Percentiles rank a stretch among this genome's conserved stretches.
Evolutionary conservation across 2,797 vertebrate species (phyloP).

Genomic region (Harpagifer antarcticus): DNA sequence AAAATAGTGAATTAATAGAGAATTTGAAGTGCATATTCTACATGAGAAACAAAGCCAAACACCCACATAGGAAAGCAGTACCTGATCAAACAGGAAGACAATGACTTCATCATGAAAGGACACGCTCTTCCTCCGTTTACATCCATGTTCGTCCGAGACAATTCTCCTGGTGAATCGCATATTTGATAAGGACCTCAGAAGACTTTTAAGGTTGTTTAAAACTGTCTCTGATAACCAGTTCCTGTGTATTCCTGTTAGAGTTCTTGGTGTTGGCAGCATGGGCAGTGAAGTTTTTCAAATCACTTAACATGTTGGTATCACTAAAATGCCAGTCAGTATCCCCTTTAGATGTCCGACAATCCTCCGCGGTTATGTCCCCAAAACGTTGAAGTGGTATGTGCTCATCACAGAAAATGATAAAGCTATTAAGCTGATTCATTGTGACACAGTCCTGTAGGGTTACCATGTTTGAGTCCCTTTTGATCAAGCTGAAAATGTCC

Average conservation of each 20-base stretch:
- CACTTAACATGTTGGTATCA: constrained; percentile 9
- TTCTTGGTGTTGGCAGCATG: neutral
- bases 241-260: constrained; percentile 7
- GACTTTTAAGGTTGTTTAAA: constrained; percentile 14
- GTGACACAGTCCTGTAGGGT: constrained; percentile 76
- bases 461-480: constrained; percentile 20
- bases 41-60: neutral
- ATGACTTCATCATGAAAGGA: constrained; percentile 75
- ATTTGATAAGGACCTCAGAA: constrained; percentile 32
- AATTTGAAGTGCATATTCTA: neutral
- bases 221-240: neutral
- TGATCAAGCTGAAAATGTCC: constrained; percentile 41
- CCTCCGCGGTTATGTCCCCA: constrained; percentile 64
- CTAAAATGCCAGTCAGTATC: neutral
- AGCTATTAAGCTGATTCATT: neutral
- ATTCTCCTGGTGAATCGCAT: neutral
- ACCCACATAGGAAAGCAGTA: constrained; percentile 27
- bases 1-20: neutral
- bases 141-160: neutral
- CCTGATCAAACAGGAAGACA: constrained; percentile 77
- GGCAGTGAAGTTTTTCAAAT: constrained; percentile 12
- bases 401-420: constrained; percentile 58
- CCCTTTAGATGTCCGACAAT: neutral
- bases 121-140: constrained; percentile 65
- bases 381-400: constrained; percentile 68